phyloP scores from a whole-genome alignment of 2,888 invertebrate species.

The Apeira syringaria region DNA sequence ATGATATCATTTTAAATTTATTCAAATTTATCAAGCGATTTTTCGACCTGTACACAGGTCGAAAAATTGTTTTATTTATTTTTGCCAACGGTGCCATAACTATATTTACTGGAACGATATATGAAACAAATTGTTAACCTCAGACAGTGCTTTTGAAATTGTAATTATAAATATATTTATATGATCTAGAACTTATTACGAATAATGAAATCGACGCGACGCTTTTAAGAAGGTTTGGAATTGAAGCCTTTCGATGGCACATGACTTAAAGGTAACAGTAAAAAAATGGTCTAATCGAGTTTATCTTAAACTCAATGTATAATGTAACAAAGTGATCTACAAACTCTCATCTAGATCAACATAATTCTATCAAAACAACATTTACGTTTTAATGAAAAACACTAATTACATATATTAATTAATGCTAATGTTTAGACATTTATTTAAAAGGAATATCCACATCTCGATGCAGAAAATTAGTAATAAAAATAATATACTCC shows the following conservation, averaged over 20 bases:
- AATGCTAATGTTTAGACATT: slow-evolving; percentile 67
- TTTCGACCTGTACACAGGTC: slow-evolving; percentile 59
- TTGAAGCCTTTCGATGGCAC: slow-evolving; percentile 35
- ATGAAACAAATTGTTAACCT: slow-evolving; percentile 42
- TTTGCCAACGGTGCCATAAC: slow-evolving; percentile 51
- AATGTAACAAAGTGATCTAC: slow-evolving; percentile 42
- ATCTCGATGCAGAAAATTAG: slow-evolving; percentile 18
- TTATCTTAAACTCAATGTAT: slow-evolving; percentile 41
- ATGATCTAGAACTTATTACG: slow-evolving; percentile 81
- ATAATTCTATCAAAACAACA: slow-evolving; percentile 61
- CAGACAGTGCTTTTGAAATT: slow-evolving; percentile 42
- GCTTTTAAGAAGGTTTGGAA: slow-evolving; percentile 40
- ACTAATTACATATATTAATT: slow-evolving; percentile 69
- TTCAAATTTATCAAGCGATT: slow-evolving; percentile 66
- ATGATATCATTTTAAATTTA: slow-evolving; percentile 66
- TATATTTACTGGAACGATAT: slow-evolving; percentile 37
- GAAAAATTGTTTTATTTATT: slow-evolving; percentile 43
- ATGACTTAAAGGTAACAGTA: slow-evolving; percentile 41
- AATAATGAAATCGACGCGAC: slow-evolving; percentile 58
- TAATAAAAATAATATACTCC: neutral
- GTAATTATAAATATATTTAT: slow-evolving; percentile 74
- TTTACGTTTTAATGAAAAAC: slow-evolving; percentile 62
- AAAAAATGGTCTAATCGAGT: slow-evolving; percentile 40
- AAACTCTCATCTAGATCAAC: slow-evolving; percentile 55
- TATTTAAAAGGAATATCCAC: slow-evolving; percentile 43